Base-by-base conservation (phyloP, 2,797 vertebrate genomes). In the Spinus pinus region DNA sequence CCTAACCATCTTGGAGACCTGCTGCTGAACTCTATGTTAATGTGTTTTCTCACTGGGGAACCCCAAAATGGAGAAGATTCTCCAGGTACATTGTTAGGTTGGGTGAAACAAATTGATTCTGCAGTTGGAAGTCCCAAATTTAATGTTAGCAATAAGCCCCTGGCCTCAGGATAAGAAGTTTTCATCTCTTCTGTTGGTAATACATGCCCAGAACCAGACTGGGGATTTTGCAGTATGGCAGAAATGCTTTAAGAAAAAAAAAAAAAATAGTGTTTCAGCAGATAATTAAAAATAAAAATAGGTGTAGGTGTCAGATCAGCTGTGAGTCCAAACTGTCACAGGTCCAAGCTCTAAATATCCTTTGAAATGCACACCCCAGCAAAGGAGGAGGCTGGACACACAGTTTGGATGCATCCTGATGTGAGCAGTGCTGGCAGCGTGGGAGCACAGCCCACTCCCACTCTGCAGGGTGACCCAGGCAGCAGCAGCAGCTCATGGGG, bases 401-500 rank as follows among this genome's bases (percentile, higher is more conserved):
- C 30, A 23, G 25, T 8, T 65, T 3, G 4, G 84, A 3, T 46
- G 30, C 39, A 16, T 14, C 41, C 27, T 3, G 13, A 8, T 49
- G 31, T 0, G 0, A 67, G 47, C 21, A 37, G 25, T n/a, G 18
- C 25, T 21, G 31, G 33, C 50, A 13, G 22, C 0, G 3, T 7
- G 21, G 22, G 33, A 56, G n/a, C 14, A 51, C 22, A n/a, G 60
- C 41, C 67, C 6, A 1, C 9, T 50, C 35, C 60, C 44, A 18
- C 37, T 33, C 61, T 35, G 37, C 0, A 1, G 31, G 27, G 27
- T 19, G 60, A 14, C 30, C 56, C 39, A 31, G 10, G 53, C 7
- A 41, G 57, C 61, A 41, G 57, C 61, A 57, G 75, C 64, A 70
- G 60, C 13, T 39, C n/a, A 4, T 0, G 2, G 33, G 18, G 11